These are phyloP conservation scores for Ormyrus thymus DNA, from an alignment of 2,888 invertebrate species.

Conservation along the genomic window DNA sequence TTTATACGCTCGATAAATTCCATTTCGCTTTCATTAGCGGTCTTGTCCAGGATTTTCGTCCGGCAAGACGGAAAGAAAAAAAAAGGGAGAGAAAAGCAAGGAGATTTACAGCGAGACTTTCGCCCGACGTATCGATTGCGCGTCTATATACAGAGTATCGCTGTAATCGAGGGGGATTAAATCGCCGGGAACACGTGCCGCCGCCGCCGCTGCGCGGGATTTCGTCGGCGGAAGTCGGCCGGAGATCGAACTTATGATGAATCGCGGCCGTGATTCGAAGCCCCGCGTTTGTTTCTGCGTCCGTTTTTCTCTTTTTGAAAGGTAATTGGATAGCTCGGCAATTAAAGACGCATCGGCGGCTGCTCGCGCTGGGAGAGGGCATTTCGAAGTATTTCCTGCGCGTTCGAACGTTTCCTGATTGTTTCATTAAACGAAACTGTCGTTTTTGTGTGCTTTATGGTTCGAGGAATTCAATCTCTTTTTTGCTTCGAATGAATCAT, in stretches of 20 bases:
- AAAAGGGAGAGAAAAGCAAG: background rate
- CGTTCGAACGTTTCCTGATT: background rate
- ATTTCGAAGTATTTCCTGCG: background rate
- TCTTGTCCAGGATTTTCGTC: conserved; percentile 36
- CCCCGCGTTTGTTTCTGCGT: background rate
- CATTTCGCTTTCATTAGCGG: conserved; percentile 50
- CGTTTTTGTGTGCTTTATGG: no score
- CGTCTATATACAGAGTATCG: background rate
- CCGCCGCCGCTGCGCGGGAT: background rate
- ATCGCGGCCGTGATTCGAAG: background rate
- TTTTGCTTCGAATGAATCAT: no score
- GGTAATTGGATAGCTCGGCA: background rate
- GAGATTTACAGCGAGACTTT: conserved; percentile 28
- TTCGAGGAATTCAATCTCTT: no score
- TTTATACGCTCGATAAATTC: conserved; percentile 50
- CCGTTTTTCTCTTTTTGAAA: background rate
- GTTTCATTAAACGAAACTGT: background rate
- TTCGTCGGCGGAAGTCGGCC: background rate
- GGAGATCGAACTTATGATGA: conserved; percentile 29
- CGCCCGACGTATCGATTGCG: background rate
- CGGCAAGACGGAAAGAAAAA: background rate
- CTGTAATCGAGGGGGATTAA: conserved; percentile 28
- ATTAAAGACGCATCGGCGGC: background rate
- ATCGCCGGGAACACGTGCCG: conserved; percentile 18
- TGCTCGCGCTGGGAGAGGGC: background rate